Evolutionary conservation across 2,888 invertebrate genomes (phyloP).

Genomic region (Molanna angustata): DNA sequence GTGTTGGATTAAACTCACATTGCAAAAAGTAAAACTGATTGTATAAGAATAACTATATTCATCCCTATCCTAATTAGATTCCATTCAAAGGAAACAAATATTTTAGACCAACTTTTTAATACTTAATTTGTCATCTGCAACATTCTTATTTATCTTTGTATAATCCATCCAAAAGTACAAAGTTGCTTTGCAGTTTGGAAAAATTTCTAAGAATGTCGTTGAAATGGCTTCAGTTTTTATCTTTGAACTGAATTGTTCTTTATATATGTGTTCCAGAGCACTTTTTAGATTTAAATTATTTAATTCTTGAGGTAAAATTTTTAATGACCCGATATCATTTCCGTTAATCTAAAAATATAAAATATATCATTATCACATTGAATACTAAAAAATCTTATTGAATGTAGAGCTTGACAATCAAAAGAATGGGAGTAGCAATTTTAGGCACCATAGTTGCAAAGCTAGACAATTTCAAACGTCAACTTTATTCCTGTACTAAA

Average conservation of each 20-base stretch:
- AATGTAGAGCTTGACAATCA: background rate
- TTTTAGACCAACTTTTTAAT: too few relatives aligned
- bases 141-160: too few relatives aligned
- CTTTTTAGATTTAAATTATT: conserved; percentile 40
- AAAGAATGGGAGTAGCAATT: background rate
- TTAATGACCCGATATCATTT: conserved; percentile 46
- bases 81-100: too few relatives aligned
- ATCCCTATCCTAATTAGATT: too few relatives aligned
- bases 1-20: too few relatives aligned
- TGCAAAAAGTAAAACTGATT: too few relatives aligned
- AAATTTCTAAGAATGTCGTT: conserved; percentile 45
- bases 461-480: too few relatives aligned
- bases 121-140: too few relatives aligned
- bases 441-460: too few relatives aligned
- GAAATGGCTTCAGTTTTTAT: conserved; percentile 41
- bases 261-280: conserved; percentile 44
- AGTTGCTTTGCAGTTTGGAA: conserved; percentile 48
- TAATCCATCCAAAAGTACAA: conserved; percentile 43
- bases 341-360: conserved; percentile 47
- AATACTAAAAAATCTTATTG: background rate
- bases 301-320: conserved; percentile 44
- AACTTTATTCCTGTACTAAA: too few relatives aligned
- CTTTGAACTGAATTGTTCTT: conserved; percentile 42
- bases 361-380: background rate
- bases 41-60: too few relatives aligned